Evolutionary conservation across 2,113 vertebrate genomes (phyloP).

Genomic region (Mirounga angustirostris): DNA sequence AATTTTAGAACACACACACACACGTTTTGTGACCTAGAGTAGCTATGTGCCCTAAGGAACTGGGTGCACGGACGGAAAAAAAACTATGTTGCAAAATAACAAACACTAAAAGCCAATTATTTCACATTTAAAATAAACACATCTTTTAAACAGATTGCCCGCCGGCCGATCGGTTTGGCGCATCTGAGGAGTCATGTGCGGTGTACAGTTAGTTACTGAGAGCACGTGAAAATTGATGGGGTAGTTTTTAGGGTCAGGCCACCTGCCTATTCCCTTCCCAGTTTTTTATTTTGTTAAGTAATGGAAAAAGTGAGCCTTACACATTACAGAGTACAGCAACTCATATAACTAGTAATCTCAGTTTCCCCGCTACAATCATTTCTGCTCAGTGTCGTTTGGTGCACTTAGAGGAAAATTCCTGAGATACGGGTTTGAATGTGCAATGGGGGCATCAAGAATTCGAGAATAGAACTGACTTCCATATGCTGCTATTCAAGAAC

Average conservation of each 20-base stretch:
- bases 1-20: background rate
- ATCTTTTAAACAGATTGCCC: background rate
- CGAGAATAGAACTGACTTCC: background rate
- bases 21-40: background rate
- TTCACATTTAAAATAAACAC: background rate
- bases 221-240: background rate
- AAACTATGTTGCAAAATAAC: background rate
- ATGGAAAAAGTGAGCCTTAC: background rate
- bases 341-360: background rate
- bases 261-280: background rate
- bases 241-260: background rate
- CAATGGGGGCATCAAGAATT: background rate
- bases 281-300: background rate
- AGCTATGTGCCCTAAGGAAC: background rate
- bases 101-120: background rate
- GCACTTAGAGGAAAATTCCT: background rate
- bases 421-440: background rate
- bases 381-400: background rate
- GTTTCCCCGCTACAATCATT: background rate
- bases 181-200: background rate
- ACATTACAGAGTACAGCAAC: background rate
- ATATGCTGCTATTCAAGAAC: background rate
- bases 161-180: background rate
- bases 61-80: background rate
- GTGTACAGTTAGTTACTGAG: background rate